phyloP scores from a whole-genome alignment of 2,888 invertebrate species.

The Tetramorium bicarinatum region DNA sequence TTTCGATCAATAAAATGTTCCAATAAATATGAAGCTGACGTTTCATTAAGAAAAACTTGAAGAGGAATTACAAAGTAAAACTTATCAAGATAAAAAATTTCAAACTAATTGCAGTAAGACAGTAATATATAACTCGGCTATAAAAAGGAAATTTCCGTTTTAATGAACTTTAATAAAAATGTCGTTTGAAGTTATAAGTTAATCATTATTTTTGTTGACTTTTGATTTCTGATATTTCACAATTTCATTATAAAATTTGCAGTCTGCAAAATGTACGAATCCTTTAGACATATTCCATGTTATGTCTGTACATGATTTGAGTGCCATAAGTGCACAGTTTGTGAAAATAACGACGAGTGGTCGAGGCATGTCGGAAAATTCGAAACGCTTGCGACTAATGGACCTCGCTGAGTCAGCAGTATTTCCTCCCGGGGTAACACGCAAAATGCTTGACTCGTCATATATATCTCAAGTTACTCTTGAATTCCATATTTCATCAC shows the following conservation, averaged over 20 bases:
- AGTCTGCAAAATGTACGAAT: background rate
- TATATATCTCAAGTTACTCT: conserved; percentile 18
- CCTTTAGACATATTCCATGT: background rate
- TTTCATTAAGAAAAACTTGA: background rate
- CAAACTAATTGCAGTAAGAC: background rate
- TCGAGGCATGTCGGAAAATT: conserved; percentile 35
- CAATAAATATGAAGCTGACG: conserved; percentile 3
- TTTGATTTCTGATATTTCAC: background rate
- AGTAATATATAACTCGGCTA: too few species aligned
- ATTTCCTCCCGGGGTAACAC: conserved; percentile 15
- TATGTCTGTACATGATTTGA: conserved; percentile 8
- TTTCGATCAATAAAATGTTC: background rate
- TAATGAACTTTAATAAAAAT: background rate
- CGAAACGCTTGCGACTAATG: conserved; percentile 33
- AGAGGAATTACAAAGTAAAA: background rate
- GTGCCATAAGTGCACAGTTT: background rate
- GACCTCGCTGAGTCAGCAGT: conserved; percentile 31
- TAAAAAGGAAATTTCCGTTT: background rate
- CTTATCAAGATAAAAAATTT: background rate
- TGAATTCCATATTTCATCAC: conserved; percentile 7
- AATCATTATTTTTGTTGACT: background rate
- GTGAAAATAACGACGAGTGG: conserved; percentile 41
- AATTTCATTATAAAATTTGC: background rate
- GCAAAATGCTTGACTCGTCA: conserved; percentile 22
- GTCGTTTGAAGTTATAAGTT: background rate